These are phyloP conservation scores for Hirtodrosophila trivittata DNA, from an alignment of 2,888 invertebrate genomes.

Conservation along the genomic window DNA sequence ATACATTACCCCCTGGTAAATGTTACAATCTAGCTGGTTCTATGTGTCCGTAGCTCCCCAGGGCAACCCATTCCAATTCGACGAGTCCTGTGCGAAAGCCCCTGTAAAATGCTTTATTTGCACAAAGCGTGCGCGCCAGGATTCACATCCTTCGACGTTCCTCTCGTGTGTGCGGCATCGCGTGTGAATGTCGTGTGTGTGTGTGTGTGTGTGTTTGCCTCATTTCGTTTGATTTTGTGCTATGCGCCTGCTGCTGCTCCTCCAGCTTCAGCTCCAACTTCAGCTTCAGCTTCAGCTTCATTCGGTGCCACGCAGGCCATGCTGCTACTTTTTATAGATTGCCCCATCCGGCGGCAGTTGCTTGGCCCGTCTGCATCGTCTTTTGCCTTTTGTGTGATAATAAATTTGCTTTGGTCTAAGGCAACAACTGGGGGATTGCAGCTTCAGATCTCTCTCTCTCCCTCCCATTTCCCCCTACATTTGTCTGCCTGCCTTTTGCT, in stretches of 20 bases:
- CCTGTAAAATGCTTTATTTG: constrained; percentile 72
- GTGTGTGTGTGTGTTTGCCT: constrained; percentile 56
- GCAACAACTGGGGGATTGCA: constrained; percentile 73
- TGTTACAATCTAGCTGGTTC: constrained; percentile 68
- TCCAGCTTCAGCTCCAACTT: constrained; percentile 3
- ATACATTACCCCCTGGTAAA: constrained; percentile 74
- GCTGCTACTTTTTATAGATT: constrained; percentile 66
- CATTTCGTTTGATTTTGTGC: constrained; percentile 78
- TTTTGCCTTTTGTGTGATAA: constrained; percentile 76
- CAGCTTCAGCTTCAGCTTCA: constrained; percentile 1
- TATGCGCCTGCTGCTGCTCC: constrained; percentile 31
- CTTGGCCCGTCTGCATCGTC: constrained; percentile 38
- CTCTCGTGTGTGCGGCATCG: background rate
- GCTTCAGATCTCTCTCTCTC: constrained; percentile 7
- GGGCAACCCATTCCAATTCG: constrained; percentile 10
- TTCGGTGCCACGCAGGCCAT: constrained; percentile 15
- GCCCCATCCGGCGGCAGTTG: constrained; percentile 31
- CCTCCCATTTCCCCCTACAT: constrained; percentile 1
- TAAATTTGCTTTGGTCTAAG: constrained; percentile 79
- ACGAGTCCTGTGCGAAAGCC: constrained; percentile 20
- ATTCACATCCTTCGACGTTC: constrained; percentile 32
- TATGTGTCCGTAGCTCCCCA: constrained; percentile 4
- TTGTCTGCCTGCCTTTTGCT: constrained; percentile 38
- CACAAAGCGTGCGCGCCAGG: constrained; percentile 63
- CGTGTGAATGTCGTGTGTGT: constrained; percentile 8